These are phyloP conservation scores for Leptodirus hochenwartii DNA, from an alignment of 2,888 invertebrate species.

Conservation along the genomic window DNA sequence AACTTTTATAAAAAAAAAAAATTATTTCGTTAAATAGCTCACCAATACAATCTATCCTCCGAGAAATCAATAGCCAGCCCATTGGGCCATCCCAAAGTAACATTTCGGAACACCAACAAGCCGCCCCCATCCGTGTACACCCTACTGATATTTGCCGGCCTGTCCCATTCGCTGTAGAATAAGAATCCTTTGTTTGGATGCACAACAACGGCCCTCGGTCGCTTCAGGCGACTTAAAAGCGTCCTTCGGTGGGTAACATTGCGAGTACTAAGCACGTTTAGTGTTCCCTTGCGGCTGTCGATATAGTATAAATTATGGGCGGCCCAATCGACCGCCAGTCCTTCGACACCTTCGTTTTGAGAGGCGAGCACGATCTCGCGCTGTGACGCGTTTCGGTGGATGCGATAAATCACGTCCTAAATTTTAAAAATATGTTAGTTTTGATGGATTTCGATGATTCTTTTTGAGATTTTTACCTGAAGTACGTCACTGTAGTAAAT, in stretches of 20 bases:
- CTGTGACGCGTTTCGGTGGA: conserved; percentile 59
- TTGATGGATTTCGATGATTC: too few species aligned
- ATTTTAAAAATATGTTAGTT: too few species aligned
- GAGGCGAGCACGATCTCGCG: conserved; percentile 84
- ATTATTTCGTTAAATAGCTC: too few species aligned
- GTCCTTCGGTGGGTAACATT: conserved; percentile 73
- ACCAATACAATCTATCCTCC: conserved; percentile 84
- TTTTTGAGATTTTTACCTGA: too few species aligned
- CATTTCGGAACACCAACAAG: conserved; percentile 70
- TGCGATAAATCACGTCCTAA: conserved; percentile 80
- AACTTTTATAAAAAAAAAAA: too few species aligned
- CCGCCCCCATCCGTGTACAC: conserved; percentile 81
- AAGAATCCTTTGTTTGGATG: conserved; percentile 90
- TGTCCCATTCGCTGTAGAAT: conserved; percentile 92
- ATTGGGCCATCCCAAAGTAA: conserved; percentile 94
- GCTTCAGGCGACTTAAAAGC: conserved; percentile 68
- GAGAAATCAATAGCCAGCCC: conserved; percentile 85
- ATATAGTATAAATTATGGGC: conserved; percentile 91
- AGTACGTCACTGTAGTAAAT: conserved; percentile 97
- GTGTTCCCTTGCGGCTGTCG: conserved; percentile 81
- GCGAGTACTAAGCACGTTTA: conserved; percentile 79
- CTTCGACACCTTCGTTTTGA: conserved; percentile 94
- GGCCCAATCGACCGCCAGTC: conserved; percentile 89
- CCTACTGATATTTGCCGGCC: conserved; percentile 90
- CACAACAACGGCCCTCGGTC: conserved; percentile 90